Evolutionary conservation across 2,797 vertebrate genomes (phyloP).

Genomic region (Trematomus bernacchii): DNA sequence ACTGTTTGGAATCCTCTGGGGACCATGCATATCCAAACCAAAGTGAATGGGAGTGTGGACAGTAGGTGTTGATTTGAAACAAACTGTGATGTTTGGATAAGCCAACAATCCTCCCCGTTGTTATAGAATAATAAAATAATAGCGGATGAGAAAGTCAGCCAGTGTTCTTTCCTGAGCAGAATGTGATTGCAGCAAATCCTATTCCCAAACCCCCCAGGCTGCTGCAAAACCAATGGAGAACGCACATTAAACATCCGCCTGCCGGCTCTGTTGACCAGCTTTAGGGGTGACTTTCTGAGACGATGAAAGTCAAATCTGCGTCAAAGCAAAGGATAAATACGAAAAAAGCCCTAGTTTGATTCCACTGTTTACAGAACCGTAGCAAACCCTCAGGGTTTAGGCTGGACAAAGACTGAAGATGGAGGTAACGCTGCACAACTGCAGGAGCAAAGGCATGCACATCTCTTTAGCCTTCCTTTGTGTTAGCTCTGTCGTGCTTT

Average conservation of each 20-base stretch:
- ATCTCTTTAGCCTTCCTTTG: conserved; percentile 8
- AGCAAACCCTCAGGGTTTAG: conserved; percentile 28
- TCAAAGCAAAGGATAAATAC: conserved; percentile 46
- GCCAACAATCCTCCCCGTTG: neutral
- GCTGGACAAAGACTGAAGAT: conserved; percentile 19
- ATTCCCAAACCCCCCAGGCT: conserved; percentile 27
- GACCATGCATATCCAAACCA: neutral
- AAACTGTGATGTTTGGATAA: neutral
- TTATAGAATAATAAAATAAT: neutral
- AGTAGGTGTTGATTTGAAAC: neutral
- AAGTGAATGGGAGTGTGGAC: neutral
- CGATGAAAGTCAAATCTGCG: conserved; percentile 52
- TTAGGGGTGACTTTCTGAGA: conserved; percentile 34
- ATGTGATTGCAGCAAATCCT: conserved; percentile 26
- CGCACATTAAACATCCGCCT: conserved; percentile 20
- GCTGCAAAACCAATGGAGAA: conserved; percentile 41
- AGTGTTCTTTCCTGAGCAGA: conserved; percentile 1
- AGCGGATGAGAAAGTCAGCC: conserved; percentile 6
- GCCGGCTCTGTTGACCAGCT: conserved; percentile 29
- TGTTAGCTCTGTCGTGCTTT: neutral
- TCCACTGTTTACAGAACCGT: conserved; percentile 13
- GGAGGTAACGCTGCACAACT: conserved; percentile 16
- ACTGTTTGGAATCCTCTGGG: neutral
- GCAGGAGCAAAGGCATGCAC: conserved; percentile 11
- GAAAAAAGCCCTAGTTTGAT: conserved; percentile 1